Percentiles rank a stretch among this genome's conserved stretches.
phyloP scores from a whole-genome alignment of 92 coral and sea anemone genomes.

The Actinernus sp. region DNA sequence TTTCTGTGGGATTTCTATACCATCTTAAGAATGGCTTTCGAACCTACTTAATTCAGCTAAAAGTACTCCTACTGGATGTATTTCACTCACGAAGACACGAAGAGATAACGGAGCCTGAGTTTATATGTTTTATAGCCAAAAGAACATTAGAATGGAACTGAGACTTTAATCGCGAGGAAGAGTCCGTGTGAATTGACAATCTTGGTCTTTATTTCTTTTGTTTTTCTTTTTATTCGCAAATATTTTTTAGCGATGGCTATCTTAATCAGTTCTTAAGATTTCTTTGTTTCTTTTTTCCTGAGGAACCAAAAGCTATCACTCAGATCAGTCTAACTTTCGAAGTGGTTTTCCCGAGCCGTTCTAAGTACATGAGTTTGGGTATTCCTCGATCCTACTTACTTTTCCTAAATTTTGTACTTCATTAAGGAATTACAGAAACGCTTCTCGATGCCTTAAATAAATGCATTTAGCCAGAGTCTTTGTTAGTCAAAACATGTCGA shows the following conservation, averaged over 20 bases:
- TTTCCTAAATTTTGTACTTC: conserved; percentile 2
- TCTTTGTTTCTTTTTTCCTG: conserved; percentile 2
- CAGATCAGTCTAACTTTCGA: background rate
- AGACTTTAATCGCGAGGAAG: no score
- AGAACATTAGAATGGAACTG: no score
- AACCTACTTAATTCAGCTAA: background rate
- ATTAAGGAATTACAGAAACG: background rate
- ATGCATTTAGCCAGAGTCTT: background rate
- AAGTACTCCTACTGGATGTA: no score
- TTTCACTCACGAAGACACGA: no score
- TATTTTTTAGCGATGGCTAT: background rate
- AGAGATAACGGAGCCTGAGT: no score
- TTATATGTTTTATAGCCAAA: no score
- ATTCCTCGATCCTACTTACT: background rate
- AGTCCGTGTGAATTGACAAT: no score
- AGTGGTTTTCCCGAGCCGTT: background rate
- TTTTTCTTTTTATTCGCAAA: background rate
- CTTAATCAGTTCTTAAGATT: conserved; percentile 3
- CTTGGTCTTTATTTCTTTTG: background rate
- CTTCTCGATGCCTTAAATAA: conserved; percentile 5
- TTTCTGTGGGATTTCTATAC: background rate
- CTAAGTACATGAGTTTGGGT: no score
- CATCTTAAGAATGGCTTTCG: background rate
- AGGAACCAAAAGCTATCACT: background rate
- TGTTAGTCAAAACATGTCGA: background rate